Conservation (phyloP, 2,113 vertebrate species). For the Sorex fumeus region DNA sequence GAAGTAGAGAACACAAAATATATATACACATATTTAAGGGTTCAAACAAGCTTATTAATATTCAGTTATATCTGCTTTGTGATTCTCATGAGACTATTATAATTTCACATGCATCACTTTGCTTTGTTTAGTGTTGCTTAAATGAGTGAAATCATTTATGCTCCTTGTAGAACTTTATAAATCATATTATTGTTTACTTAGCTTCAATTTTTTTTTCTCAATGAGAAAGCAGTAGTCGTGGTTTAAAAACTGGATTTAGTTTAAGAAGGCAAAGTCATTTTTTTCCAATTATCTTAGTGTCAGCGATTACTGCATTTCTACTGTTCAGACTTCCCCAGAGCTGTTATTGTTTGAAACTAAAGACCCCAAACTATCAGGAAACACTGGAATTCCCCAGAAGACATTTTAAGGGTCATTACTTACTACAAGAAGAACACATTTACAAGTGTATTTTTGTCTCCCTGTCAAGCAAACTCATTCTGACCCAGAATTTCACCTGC, state of each 20-base stretch:
- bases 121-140: neutral
- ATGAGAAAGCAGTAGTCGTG: neutral
- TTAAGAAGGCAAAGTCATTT: constrained; percentile 20
- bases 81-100: neutral
- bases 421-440: constrained; percentile 57
- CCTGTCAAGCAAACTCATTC: constrained; percentile 56
- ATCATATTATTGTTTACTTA: neutral
- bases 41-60: neutral
- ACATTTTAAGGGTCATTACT: constrained; percentile 56
- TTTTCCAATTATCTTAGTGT: neutral
- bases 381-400: constrained; percentile 18
- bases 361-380: constrained; percentile 43
- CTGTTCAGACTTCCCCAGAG: constrained; percentile 3
- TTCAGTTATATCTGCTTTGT: neutral
- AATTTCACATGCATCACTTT: neutral
- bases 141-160: constrained; percentile 1
- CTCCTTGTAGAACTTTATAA: neutral
- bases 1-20: constrained; percentile 1
- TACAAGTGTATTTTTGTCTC: neutral
- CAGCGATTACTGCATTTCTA: neutral
- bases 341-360: constrained; percentile 26
- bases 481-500: constrained; percentile 66
- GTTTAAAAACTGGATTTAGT: neutral
- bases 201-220: constrained; percentile 50
- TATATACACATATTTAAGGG: neutral